Evolutionary conservation across 2,797 vertebrate genomes (phyloP).

Genomic region (Pseudochirops corinnae): DNA sequence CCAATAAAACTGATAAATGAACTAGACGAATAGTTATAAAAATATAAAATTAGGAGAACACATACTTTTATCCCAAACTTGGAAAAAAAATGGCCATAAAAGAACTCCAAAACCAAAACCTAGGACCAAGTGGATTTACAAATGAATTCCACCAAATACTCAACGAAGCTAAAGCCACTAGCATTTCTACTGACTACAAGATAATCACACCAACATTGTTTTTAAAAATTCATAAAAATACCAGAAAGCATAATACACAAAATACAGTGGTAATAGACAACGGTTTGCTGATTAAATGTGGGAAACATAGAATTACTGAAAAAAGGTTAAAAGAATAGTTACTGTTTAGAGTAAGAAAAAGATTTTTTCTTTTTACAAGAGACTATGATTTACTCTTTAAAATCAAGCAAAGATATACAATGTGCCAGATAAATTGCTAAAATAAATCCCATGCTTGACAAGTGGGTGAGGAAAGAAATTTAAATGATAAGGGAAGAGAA

Average conservation of each 20-base stretch:
- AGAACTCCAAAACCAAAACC: neutral
- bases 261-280: neutral
- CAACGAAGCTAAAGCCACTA: neutral
- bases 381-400: neutral
- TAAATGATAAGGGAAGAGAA: neutral
- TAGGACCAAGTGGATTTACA: neutral
- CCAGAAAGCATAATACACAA: neutral
- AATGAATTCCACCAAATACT: neutral
- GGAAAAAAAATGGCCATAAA: neutral
- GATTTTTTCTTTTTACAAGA: neutral
- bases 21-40: neutral
- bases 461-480: neutral
- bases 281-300: neutral
- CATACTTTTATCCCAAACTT: neutral
- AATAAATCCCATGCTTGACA: neutral
- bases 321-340: neutral
- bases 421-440: neutral
- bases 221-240: neutral
- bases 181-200: neutral
- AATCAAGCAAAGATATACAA: neutral
- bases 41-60: neutral
- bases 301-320: neutral
- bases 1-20: neutral
- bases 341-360: neutral
- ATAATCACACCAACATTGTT: neutral